phyloP scores from a whole-genome alignment of 2,888 invertebrate genomes.

The Oscheius sp. region DNA sequence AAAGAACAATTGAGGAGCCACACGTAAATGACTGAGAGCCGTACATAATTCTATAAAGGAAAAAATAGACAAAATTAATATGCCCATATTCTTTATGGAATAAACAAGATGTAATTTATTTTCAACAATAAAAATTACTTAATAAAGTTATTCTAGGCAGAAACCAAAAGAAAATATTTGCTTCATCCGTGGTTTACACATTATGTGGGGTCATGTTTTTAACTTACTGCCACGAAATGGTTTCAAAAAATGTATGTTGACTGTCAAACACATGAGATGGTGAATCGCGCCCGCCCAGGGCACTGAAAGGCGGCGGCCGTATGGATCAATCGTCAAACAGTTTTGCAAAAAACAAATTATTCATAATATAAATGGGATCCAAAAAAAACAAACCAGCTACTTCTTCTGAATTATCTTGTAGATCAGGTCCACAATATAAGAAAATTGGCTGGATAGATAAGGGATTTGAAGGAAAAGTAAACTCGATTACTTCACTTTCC shows the following conservation, averaged over 20 bases:
- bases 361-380: background rate
- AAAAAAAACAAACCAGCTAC: background rate
- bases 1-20: background rate
- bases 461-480: background rate
- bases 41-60: background rate
- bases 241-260: background rate
- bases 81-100: too few species aligned
- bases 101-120: too few species aligned
- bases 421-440: background rate
- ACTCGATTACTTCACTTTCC: background rate
- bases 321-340: constrained; percentile 18
- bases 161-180: background rate
- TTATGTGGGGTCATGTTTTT: background rate
- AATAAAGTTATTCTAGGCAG: background rate
- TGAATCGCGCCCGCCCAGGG: background rate
- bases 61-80: background rate
- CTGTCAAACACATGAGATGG: constrained; percentile 7
- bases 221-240: background rate
- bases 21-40: background rate
- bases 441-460: background rate
- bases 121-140: background rate
- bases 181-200: too few species aligned
- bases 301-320: background rate
- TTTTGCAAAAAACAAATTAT: constrained; percentile 2
- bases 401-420: background rate